Evolutionary conservation across 1,140 invertebrate genomes (phyloP).

Genomic region (Orussus abietinus): DNA sequence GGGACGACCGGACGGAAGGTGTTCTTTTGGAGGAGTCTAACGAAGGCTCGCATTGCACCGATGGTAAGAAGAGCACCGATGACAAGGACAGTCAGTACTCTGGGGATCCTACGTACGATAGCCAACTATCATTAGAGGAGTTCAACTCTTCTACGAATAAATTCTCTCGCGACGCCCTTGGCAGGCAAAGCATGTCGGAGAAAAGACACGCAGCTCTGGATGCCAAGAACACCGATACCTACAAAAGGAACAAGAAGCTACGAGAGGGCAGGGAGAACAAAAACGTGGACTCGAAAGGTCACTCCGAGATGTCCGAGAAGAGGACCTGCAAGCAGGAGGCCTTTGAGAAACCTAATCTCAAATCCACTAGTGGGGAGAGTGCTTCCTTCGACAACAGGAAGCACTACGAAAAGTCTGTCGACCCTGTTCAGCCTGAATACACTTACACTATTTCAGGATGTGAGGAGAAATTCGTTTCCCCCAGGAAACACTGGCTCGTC

Average conservation of each 20-base stretch:
- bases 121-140: conserved; percentile 74
- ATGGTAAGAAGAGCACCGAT: conserved; percentile 31
- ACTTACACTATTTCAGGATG: conserved; percentile 46
- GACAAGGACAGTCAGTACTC: conserved; percentile 49
- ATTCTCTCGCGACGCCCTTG: conserved; percentile 86
- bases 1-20: conserved; percentile 31
- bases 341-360: conserved; percentile 22
- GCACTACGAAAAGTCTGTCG: conserved; percentile 30
- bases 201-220: conserved; percentile 92
- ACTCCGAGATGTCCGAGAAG: conserved; percentile 10
- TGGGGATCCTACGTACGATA: conserved; percentile 70
- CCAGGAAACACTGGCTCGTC: conserved; percentile 63
- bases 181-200: conserved; percentile 95
- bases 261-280: conserved; percentile 60
- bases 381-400: conserved; percentile 32
- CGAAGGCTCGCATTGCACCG: conserved; percentile 27
- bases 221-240: conserved; percentile 91
- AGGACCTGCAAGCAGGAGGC: conserved; percentile 15
- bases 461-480: conserved; percentile 44
- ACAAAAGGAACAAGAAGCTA: conserved; percentile 87
- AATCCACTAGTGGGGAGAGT: conserved; percentile 28
- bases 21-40: conserved; percentile 41
- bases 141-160: conserved; percentile 59
- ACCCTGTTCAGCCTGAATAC: conserved; percentile 38
- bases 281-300: conserved; percentile 23